Base-by-base conservation (phyloP, 2,888 invertebrate species). In the Oxytorus armatus region DNA sequence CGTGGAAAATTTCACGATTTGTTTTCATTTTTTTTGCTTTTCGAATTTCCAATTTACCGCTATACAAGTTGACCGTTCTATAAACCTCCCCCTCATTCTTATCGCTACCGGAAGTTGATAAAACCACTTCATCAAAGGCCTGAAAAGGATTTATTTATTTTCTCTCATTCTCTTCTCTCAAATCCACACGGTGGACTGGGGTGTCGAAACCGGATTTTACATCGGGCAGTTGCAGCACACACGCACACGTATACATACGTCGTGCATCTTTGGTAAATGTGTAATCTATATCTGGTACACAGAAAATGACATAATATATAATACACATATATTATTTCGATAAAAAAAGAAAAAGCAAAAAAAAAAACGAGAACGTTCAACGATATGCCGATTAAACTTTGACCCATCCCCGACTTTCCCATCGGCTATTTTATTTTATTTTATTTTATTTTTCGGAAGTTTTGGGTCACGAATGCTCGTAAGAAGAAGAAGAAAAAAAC, bases 71-170 rank as follows among this genome's bases (percentile, higher is more conserved):
- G 14, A 16, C 47, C 14, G 16, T 11, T 33, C 4, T 59, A n/a
- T 14, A 36, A 8, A 29, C 21, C 10, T 16, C 57, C 57, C 7
- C 33, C 33, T 2, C 16, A 11, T 4, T 49, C 61, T 82, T 82
- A 83, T 83, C 83, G 53, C 39, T 7, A 77, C 69, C 82, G 83
- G 83, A 83, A 83, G 82, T 80, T 77, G 83, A 83, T 83, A 81
- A 33, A 76, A 76, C 73, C 66, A 25, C 61, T 73, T 68, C 42
- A 61, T 66, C 61, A 61, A 72, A 77, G 61, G 53, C 70, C 44
- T 66, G 33, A 57, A 69, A 23, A n/a, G n/a, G n/a, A n/a, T n/a
- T n/a, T 51, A 42, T 68, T 68, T 73, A 51, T 68, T 44, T 47
- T 18, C 36, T 47, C 29, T 69, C 57, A n/a, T 21, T 51, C 42